Evolutionary conservation across 2,888 invertebrate genomes (phyloP), one percentile per base, ranked within the genome.

Genomic region (Agrochola macilenta): DNA sequence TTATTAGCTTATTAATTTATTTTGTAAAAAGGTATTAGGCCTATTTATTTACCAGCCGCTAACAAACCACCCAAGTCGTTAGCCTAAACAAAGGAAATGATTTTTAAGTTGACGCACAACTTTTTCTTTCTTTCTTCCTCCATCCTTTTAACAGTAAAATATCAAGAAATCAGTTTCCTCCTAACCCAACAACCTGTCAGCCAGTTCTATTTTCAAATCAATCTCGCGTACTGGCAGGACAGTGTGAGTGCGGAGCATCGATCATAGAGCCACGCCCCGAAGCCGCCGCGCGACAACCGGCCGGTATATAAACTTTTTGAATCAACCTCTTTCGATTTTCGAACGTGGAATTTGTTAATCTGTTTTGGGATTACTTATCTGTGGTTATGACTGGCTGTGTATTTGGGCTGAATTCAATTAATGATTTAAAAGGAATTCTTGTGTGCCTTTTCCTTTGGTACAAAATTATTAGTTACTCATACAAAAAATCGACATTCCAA

Each of bases 191-290:
- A 85, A 85, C 75, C 89, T 83, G 89, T 88, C 89, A 82, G 74
- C 82, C 80, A 79, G 84, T 87, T 88, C 86, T 88, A 88, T 87
- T 87, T 88, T 88, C 77, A 88, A 88, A 88, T 88, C 88, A 88
- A 88, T 88, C 87, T 87, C 75, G 2, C 23, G 65, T 66, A 71
- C 69, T 80, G 72, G 46, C 74, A 88, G 87, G 89, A 87, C 87
- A 87, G 87, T 80, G 74, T 76, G 77, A 84, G 80, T 82, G 86
- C 87, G 72, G 81, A 64, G 91, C 95, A 96, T 96, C 95, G 95
- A 96, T 96, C 96, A 95, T 86, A 74, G 91, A 69, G 82, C 95
- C 96, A 93, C 96, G 95, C 96, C 96, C 93, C 87, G 89, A 84
- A 80, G 89, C 90, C 89, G 90, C 89, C 66, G 58, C 79, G 74